These are phyloP conservation scores for Lophura swinhoii DNA, from an alignment of 2,797 vertebrate species.

Conservation along the genomic window DNA sequence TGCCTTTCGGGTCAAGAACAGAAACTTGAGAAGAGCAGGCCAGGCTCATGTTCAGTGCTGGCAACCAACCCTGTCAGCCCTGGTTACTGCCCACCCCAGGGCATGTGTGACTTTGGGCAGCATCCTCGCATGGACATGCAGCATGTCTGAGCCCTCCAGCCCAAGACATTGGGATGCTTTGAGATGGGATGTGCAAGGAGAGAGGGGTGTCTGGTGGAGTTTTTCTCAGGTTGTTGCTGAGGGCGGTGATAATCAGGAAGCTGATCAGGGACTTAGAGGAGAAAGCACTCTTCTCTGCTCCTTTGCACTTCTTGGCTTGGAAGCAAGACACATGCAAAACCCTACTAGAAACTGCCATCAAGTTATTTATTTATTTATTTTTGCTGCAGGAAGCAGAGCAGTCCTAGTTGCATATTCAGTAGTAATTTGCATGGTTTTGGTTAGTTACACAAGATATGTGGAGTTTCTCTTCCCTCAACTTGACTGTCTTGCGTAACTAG, in stretches of 20 bases:
- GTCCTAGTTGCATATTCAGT: slow-evolving; percentile 69
- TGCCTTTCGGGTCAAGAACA: background rate
- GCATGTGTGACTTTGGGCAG: background rate
- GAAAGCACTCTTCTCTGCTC: background rate
- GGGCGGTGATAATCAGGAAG: accelerated
- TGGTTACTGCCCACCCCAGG: background rate
- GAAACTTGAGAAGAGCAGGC: background rate
- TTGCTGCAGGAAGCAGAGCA: slow-evolving; percentile 50
- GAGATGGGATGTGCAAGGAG: background rate
- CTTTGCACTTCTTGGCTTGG: background rate
- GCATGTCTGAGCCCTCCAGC: background rate
- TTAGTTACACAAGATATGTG: slow-evolving; percentile 67
- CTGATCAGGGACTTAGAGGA: background rate
- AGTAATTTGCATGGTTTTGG: slow-evolving; percentile 72
- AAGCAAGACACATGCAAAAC: background rate
- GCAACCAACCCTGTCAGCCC: background rate
- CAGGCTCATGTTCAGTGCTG: background rate
- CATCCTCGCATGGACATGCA: background rate
- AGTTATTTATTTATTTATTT: background rate
- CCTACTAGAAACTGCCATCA: background rate
- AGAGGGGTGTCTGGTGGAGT: accelerated
- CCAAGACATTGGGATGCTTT: background rate
- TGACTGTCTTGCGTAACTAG: slow-evolving; percentile 73
- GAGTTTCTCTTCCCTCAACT: slow-evolving; percentile 71
- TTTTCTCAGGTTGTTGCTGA: background rate